Conservation (phyloP, 2,113 vertebrate species). For the Acrocephalus kingi region DNA sequence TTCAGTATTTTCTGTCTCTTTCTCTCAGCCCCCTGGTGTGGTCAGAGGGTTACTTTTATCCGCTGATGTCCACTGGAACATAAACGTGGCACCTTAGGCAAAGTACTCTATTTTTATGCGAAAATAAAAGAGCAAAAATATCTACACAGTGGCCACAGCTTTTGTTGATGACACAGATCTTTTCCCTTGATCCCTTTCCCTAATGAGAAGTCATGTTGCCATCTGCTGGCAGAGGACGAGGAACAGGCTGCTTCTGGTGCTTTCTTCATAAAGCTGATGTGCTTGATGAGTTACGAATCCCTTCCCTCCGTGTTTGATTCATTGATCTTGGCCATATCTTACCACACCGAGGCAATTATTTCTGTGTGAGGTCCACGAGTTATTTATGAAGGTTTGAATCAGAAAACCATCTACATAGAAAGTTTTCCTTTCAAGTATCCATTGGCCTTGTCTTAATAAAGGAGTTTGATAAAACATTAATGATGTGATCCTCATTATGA, state of each 20-base stretch:
- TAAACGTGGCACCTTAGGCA: neutral
- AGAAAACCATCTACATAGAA: neutral
- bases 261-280: neutral
- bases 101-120: neutral
- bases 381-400: neutral
- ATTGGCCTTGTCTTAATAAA: neutral
- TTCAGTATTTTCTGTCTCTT: neutral
- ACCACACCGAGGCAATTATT: neutral
- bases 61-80: neutral
- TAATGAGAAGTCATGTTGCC: conserved; percentile 17
- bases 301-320: neutral
- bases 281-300: neutral
- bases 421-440: neutral
- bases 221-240: conserved; percentile 33
- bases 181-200: neutral
- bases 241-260: neutral
- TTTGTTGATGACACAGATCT: neutral
- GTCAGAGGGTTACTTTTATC: neutral
- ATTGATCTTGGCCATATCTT: neutral
- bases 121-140: neutral
- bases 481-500: neutral
- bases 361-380: neutral
- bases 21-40: neutral
- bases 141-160: neutral
- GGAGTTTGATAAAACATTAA: neutral